Percentiles rank a stretch among this genome's conserved stretches.
Conservation (phyloP, 2,113 vertebrate genomes). For the Pelodiscus sinensis region DNA sequence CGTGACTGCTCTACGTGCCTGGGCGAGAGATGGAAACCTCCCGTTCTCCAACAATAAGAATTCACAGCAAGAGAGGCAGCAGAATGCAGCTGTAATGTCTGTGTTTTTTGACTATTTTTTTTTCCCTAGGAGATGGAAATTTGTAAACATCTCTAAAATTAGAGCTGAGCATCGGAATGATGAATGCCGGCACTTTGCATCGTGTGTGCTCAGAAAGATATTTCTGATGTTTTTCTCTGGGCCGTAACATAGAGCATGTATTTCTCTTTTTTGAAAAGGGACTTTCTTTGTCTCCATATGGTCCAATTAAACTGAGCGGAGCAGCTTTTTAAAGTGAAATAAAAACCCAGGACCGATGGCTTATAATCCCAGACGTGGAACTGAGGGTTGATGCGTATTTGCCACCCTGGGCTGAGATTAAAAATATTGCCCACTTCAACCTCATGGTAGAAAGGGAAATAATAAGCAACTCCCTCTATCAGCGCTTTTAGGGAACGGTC, state of each 20-base stretch:
- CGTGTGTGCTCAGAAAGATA: constrained; percentile 66
- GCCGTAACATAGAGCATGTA: constrained; percentile 77
- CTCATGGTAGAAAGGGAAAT: background rate
- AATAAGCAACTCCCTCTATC: background rate
- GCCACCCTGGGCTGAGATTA: background rate
- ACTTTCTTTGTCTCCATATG: constrained; percentile 78
- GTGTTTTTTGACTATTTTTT: background rate
- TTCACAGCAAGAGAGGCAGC: constrained; percentile 68
- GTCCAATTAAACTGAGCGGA: constrained; percentile 79
- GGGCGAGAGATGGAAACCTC: constrained; percentile 70
- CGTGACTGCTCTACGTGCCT: background rate
- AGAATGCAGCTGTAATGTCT: constrained; percentile 68
- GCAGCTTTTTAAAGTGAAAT: constrained; percentile 67
- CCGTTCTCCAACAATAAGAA: constrained; percentile 72
- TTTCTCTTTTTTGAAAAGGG: constrained; percentile 75
- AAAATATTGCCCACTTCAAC: background rate
- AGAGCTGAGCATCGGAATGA: constrained; percentile 73
- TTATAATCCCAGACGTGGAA: constrained; percentile 64
- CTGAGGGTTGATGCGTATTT: background rate
- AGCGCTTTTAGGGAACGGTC: background rate
- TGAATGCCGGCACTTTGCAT: constrained; percentile 70
- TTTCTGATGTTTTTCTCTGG: constrained; percentile 63
- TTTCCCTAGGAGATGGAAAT: constrained; percentile 62
- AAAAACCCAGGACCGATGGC: constrained; percentile 66
- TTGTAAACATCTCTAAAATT: constrained; percentile 83